Evolutionary conservation across 2,113 vertebrate species (phyloP), one percentile per base, ranked within the genome.

Genomic region (Oncorhynchus gorbuscha): DNA sequence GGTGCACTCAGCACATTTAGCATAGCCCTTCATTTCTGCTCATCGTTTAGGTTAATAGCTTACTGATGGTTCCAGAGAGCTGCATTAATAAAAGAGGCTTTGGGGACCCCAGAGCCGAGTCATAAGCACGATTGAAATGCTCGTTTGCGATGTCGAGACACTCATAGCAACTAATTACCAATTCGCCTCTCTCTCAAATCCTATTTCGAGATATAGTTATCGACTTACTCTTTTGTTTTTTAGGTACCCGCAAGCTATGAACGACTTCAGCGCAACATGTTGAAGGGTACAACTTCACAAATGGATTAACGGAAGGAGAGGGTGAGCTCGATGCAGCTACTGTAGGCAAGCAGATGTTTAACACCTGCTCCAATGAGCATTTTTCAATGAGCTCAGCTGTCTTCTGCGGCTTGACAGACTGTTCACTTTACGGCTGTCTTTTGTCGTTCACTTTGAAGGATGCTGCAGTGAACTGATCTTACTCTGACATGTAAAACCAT

Each of bases 31-130:
- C 90, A 87, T 92, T 90, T 90, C 80, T 83, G 84, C 89, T 77
- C 76, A 71, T 83, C 81, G 75, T 92, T 92, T 87, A 85, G 90
- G 88, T 85, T 89, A 91, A 92, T 90, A 87, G 85, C 91, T 91
- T 89, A 88, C 90, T 86, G 91, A 92, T 88, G 81, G 89, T 81
- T 86, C 89, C 90, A 91, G 76, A 87, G 89, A 91, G 89, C 86
- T 91, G 89, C 90, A 92, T 92, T 86, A 92, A 92, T 91, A 91
- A 89, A 92, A 81, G 85, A 90, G 87, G 87, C 92, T 92, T 87
- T 87, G 85, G 89, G 88, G 87, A 89, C 81, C 79, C 39, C 84
- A 76, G 84, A 87, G 85, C 87, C 84, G 87, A 91, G 88, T 90
- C 89, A 91, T 85, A 87, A 90, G 90, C 87, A 89, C 87, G 85